Base-by-base conservation (phyloP, 1,140 invertebrate genomes). In the Oncopodura yosiiana region DNA sequence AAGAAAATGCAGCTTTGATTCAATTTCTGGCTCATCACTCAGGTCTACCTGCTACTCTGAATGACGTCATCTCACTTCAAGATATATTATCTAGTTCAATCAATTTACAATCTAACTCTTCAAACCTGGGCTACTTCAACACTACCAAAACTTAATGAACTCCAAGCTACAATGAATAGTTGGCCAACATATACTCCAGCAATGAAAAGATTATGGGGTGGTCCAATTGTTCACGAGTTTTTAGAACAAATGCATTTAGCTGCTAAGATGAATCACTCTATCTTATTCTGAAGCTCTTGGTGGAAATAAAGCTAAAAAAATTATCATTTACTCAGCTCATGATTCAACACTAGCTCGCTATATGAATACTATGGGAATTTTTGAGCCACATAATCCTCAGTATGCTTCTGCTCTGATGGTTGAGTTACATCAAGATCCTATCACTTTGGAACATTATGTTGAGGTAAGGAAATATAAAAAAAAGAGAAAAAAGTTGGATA, bases 261-360 rank as follows among this genome's bases (percentile, higher is more conserved):
- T n/a, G n/a, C n/a, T n/a, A n/a, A n/a, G n/a, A n/a, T n/a, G 37
- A 32, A 3, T 21, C 34, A 18, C 30, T 29, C 30, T 21, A 19
- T 24, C 34, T 49, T 8, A 32, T 29, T 11, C 3, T 18, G 26
- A 42, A n/a, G 34, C 39, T 16, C 57, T 68, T 71, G 0, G 63
- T 66, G 58, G 65, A 66, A 23, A 50, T 1, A 75, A 76, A 4
- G 65, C 77, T 58, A 73, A 78, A 29, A 85, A 82, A 61, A 56
- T 88, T 41, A 79, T 78, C 65, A 74, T 88, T 21, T 87, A 84
- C 64, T 87, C 84, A 65, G 83, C 75, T 24, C 89, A 94, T 68
- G 90, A 94, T 69, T 80, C 81, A 3, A 92, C 85, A 0, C 67
- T 93, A 8, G 81, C 83, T 0, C 84, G 81, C 63, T 62, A 92